phyloP scores from a whole-genome alignment of 2,888 invertebrate genomes.

The Cryptocheilus praepositus region DNA sequence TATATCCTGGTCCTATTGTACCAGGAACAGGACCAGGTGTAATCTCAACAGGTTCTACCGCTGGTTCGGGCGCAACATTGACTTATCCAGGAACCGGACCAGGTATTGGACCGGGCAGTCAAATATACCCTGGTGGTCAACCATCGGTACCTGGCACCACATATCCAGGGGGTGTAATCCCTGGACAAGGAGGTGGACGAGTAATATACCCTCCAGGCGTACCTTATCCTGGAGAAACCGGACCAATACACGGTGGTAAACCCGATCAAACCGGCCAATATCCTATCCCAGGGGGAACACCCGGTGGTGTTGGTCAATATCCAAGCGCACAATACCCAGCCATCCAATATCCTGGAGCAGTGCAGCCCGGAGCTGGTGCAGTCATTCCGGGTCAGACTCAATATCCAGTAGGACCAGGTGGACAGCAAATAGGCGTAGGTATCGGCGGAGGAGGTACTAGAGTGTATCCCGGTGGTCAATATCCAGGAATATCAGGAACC shows the following conservation, averaged over 20 bases:
- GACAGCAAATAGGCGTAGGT: constrained; percentile 4
- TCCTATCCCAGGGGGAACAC: too few relatives aligned
- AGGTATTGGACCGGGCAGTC: background rate
- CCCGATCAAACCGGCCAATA: background rate
- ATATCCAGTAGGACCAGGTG: constrained; percentile 14
- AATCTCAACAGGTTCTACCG: background rate
- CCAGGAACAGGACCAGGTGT: constrained; percentile 13
- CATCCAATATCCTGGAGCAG: background rate
- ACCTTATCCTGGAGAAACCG: constrained; percentile 30
- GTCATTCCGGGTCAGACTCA: constrained; percentile 13
- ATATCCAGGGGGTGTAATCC: constrained; percentile 1
- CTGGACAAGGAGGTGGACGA: constrained; percentile 24
- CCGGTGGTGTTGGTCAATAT: constrained; percentile 6
- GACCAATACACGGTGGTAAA: background rate
- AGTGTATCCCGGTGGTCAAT: constrained; percentile 31
- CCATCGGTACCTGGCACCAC: background rate
- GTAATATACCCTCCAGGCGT: constrained; percentile 7
- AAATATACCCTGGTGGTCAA: background rate
- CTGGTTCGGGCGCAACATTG: constrained; percentile 9
- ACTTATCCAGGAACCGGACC: constrained; percentile 31
- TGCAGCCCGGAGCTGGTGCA: background rate
- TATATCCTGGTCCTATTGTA: constrained; percentile 20
- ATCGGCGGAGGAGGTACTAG: background rate
- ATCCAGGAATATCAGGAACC: constrained; percentile 28
- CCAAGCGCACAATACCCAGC: constrained; percentile 25